phyloP scores from a whole-genome alignment of 2,113 vertebrate genomes.

The Tiliqua scincoides region DNA sequence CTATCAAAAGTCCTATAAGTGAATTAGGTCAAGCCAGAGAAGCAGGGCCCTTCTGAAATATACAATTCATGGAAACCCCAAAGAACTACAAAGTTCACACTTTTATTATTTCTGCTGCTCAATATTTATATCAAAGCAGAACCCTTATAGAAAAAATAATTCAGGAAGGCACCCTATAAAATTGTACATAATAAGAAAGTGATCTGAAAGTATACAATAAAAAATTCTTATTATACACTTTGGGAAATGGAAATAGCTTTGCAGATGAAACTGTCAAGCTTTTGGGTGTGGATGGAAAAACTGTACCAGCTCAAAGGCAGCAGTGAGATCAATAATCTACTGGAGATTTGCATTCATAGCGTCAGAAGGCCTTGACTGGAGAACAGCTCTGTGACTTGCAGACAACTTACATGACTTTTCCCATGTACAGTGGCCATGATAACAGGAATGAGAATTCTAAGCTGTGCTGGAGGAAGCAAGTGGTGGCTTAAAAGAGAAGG shows the following conservation, averaged over 20 bases:
- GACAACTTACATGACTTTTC: neutral
- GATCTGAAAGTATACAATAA: conserved; percentile 17
- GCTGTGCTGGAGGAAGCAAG: neutral
- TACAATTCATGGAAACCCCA: neutral
- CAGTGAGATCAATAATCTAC: neutral
- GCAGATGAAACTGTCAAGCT: conserved; percentile 35
- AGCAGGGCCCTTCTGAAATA: neutral
- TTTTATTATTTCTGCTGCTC: conserved; percentile 27
- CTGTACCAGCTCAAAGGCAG: neutral
- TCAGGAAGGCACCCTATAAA: conserved; percentile 31
- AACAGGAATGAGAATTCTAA: neutral
- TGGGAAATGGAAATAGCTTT: conserved; percentile 37
- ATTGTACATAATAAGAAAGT: conserved; percentile 44
- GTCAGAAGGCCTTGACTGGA: conserved; percentile 23
- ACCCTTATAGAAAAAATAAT: conserved; percentile 21
- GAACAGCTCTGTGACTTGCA: neutral
- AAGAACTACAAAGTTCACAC: neutral
- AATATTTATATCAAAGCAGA: conserved; percentile 39
- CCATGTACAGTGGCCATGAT: neutral
- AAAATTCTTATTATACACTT: conserved; percentile 48
- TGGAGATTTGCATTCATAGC: neutral
- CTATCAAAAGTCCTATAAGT: neutral
- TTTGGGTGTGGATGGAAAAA: conserved; percentile 35
- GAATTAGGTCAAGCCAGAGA: neutral
- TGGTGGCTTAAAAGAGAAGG: neutral